Evolutionary conservation across 2,797 vertebrate species (phyloP).

Genomic region (Propithecus perrieri): DNA sequence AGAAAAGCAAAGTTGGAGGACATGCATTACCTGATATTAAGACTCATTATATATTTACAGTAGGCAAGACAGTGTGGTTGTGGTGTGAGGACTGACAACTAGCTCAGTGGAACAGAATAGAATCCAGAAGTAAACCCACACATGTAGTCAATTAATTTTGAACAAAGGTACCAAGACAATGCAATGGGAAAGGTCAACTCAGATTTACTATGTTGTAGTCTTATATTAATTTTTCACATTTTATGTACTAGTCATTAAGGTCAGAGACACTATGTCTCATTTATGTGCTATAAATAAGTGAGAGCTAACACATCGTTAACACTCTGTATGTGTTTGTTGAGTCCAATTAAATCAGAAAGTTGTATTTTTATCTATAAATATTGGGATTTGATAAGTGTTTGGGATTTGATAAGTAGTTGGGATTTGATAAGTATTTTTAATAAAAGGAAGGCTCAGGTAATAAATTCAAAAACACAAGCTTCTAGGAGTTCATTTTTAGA

Average conservation of each 20-base stretch:
- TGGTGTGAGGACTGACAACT: background rate
- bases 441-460: background rate
- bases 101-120: background rate
- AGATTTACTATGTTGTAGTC: background rate
- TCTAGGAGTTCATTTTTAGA: background rate
- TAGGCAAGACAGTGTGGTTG: background rate
- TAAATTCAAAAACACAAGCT: conserved; percentile 27
- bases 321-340: background rate
- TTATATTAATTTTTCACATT: background rate
- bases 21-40: background rate
- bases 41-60: background rate
- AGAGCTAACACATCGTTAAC: background rate
- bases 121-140: background rate
- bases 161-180: background rate
- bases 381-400: conserved; percentile 20
- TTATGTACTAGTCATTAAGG: background rate
- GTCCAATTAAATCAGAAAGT: conserved; percentile 14
- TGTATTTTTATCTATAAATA: background rate
- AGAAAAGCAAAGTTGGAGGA: background rate
- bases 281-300: background rate
- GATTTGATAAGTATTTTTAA: conserved; percentile 20
- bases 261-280: background rate
- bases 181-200: background rate
- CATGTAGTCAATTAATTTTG: background rate
- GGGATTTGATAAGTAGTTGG: background rate